Evolutionary conservation across 2,113 vertebrate species (phyloP).

Genomic region (Pipa parva): DNA sequence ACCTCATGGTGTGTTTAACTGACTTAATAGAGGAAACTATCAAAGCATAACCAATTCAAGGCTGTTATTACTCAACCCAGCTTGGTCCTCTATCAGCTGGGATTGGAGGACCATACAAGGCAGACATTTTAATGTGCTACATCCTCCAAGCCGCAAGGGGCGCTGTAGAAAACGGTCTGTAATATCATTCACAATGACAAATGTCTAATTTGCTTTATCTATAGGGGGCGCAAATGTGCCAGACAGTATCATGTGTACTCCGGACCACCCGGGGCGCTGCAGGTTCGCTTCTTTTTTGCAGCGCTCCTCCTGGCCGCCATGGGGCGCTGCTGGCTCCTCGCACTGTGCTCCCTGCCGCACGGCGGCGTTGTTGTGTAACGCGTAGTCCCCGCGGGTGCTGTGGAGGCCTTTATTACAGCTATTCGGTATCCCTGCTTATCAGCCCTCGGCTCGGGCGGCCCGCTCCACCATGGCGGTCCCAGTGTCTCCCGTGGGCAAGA

Average conservation of each 20-base stretch:
- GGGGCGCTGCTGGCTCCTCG: constrained; percentile 28
- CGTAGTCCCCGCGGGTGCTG: constrained; percentile 21
- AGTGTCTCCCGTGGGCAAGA: constrained; percentile 87
- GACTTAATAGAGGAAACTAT: too few relatives aligned
- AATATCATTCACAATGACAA: background rate
- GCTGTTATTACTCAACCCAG: too few relatives aligned
- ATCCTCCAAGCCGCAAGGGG: constrained; percentile 21
- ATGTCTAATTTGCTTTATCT: background rate
- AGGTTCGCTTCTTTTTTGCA: background rate
- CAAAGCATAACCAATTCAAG: too few relatives aligned
- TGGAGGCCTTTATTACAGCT: constrained; percentile 2
- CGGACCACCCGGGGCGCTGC: background rate
- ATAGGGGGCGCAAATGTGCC: constrained; percentile 2
- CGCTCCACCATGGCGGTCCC: constrained; percentile 78
- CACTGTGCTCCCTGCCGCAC: constrained; percentile 21
- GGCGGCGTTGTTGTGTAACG: constrained; percentile 36
- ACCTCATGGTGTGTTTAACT: too few relatives aligned
- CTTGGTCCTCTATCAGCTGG: too few relatives aligned
- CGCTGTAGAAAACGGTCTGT: background rate
- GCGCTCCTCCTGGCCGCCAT: constrained; percentile 13
- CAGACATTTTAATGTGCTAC: too few relatives aligned
- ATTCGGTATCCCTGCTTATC: background rate
- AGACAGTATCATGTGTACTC: background rate
- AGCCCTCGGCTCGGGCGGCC: constrained; percentile 37
- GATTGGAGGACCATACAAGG: too few relatives aligned